Base-by-base conservation (phyloP, 2,113 vertebrate species). In the Microcebus lehilahytsara region DNA sequence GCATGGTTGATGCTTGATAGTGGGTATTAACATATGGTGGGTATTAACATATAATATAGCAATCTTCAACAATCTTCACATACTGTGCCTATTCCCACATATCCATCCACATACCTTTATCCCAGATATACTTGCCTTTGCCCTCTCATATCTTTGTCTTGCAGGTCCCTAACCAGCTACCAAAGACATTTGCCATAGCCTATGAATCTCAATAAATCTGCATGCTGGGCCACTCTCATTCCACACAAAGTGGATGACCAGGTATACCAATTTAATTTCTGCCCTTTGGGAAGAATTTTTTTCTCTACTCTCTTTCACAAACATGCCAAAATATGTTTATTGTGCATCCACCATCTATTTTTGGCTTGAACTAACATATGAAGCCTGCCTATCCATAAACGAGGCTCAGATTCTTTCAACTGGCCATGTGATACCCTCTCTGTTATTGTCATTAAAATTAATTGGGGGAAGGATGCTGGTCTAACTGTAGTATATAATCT, bases 401-500 rank as follows among this genome's bases (percentile, higher is more conserved):
- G 0, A 37, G 64, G 16, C 1, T 95, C 7, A 30, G 17, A 19
- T 17, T 89, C 22, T 3, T 75, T 66, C 16, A 30, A 7, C 16
- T 77, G 49, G 9, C 20, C 13, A 17, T 17, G 13, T 0, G 51
- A 5, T 1, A 37, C 49, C 19, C n/a, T 64, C 5, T 9, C 9
- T 9, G 46, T 37, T 34, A 62, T 34, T 62, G 5, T 17, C 27
- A 60, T 84, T 2, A 1, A 27, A 79, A 79, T 10, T 40, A 87
- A 79, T 10, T 40, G 16, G 67, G 3, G 10, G 6, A 16, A 11
- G 13, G 16, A 2, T 20, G 4, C 27, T 34, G 4, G 27, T 51
- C 5, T 2, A 80, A 51, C 30, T 13, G 27, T 51, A 5, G 25
- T 8, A 0, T 8, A 0, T 42, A 37, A 6, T n/a, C 4, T 4